phyloP scores from a whole-genome alignment of 1,140 invertebrate species.

The Brachionus sp. region DNA sequence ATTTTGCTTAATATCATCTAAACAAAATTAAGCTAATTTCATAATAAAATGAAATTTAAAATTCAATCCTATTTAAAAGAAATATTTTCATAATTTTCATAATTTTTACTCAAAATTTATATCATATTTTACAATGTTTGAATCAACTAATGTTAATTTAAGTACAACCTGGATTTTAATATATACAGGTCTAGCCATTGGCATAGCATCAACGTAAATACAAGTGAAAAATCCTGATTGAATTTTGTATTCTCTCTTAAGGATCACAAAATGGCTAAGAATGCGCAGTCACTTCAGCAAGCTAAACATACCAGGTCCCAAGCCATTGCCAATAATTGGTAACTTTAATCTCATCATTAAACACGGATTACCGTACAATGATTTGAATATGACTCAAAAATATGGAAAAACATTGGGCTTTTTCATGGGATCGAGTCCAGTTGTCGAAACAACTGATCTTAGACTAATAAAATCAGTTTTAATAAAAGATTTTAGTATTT shows the following conservation, averaged over 20 bases:
- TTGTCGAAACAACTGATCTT: conserved; percentile 5
- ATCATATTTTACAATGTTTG: background rate
- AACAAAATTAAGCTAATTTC: background rate
- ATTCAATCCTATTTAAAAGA: background rate
- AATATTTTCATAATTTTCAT: background rate
- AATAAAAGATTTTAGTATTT: conserved; percentile 41
- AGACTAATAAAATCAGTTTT: background rate
- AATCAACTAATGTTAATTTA: background rate
- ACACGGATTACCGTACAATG: conserved; percentile 34
- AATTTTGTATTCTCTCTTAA: background rate
- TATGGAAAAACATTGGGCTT: conserved; percentile 18
- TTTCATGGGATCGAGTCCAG: background rate
- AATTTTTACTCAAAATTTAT: background rate
- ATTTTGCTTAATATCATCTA: background rate
- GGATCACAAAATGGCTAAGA: background rate
- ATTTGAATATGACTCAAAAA: background rate
- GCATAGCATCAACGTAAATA: background rate
- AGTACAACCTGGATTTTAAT: background rate
- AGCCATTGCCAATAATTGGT: conserved; percentile 25
- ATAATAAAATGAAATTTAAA: background rate
- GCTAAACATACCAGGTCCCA: conserved; percentile 26
- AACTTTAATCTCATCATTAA: conserved; percentile 8
- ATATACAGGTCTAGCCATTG: background rate
- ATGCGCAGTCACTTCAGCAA: background rate
- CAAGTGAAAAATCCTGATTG: background rate